These are phyloP conservation scores for Catharus fuscescens DNA, from an alignment of 2,113 vertebrate genomes.

Conservation along the genomic window DNA sequence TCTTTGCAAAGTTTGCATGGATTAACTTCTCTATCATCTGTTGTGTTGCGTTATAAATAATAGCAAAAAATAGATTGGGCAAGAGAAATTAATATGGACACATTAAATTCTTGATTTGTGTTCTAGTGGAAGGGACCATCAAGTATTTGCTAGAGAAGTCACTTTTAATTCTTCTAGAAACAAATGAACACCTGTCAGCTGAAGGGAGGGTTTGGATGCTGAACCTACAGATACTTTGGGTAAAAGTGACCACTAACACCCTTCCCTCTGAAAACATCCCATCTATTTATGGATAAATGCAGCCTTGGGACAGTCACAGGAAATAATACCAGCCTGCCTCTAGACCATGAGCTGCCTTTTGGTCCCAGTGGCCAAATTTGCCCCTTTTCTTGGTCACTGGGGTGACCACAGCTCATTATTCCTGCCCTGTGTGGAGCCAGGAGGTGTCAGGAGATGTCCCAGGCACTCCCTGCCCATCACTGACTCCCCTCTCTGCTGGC, in stretches of 20 bases:
- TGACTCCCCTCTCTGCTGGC: fast-evolving
- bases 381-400: background rate
- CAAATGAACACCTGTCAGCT: background rate
- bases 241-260: background rate
- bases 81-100: background rate
- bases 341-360: background rate
- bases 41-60: background rate
- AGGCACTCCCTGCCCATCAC: fast-evolving
- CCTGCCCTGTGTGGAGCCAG: background rate
- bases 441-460: background rate
- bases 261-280: background rate
- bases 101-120: background rate
- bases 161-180: background rate
- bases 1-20: background rate
- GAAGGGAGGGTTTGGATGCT: background rate
- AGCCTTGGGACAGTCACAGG: background rate
- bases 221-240: background rate
- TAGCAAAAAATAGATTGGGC: background rate
- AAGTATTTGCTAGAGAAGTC: background rate
- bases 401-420: background rate
- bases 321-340: background rate
- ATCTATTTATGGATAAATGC: slow-evolving; percentile 27
- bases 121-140: background rate
- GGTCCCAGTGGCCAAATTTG: background rate
- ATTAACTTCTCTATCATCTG: background rate